Conservation (phyloP, 2,888 invertebrate genomes). For the Neoascia interrupta region DNA sequence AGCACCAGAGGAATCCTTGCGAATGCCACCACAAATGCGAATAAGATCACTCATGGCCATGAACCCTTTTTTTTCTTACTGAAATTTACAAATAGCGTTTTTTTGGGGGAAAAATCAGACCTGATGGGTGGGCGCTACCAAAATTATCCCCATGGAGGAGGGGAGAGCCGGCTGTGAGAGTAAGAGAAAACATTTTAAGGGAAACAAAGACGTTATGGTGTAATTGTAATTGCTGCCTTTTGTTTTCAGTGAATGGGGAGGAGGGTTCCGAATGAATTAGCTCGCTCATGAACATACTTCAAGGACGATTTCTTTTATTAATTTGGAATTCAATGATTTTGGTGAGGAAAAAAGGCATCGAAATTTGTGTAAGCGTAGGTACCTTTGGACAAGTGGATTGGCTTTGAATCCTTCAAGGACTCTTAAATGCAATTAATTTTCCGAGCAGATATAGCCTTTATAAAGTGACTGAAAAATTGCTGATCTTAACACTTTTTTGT, state of each 20-base stretch:
- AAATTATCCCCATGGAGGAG: no score
- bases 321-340: not conserved
- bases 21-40: conserved; percentile 52
- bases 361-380: no score
- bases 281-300: conserved; percentile 20
- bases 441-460: no score
- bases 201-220: conserved; percentile 12
- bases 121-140: no score
- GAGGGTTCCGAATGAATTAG: conserved; percentile 23
- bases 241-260: not conserved
- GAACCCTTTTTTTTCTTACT: conserved; percentile 51
- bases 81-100: not conserved
- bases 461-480: no score
- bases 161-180: no score
- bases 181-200: conserved; percentile 11
- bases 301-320: conserved; percentile 8
- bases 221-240: conserved; percentile 26
- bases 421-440: no score
- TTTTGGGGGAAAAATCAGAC: no score
- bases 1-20: conserved; percentile 22
- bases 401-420: no score
- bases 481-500: no score
- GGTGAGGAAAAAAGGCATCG: no score
- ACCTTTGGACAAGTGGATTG: no score
- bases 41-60: conserved; percentile 49